These are phyloP conservation scores for Steinernema scapterisci DNA, from an alignment of 2,888 invertebrate genomes.

Conservation along the genomic window DNA sequence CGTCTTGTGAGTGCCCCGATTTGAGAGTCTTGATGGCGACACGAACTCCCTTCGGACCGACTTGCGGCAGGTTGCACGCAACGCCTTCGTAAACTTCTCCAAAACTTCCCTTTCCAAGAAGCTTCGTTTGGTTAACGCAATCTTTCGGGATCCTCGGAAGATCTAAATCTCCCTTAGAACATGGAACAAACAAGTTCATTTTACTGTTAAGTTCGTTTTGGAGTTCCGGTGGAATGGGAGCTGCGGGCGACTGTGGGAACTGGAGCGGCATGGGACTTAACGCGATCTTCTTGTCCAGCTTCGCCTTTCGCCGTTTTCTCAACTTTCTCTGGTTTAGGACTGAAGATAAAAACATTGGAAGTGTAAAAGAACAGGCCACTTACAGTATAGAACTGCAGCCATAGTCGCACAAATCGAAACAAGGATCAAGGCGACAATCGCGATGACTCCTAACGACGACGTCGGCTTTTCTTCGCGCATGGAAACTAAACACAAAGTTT, in stretches of 20 bases:
- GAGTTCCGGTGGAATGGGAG: constrained; percentile 43
- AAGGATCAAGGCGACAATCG: constrained; percentile 36
- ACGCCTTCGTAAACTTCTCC: constrained; percentile 95
- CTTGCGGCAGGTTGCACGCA: constrained; percentile 75
- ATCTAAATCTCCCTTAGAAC: constrained; percentile 69
- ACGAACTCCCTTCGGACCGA: constrained; percentile 73
- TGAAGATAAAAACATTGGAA: constrained; percentile 32
- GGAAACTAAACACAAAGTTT: background rate
- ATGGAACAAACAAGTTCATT: background rate
- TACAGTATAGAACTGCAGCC: constrained; percentile 40
- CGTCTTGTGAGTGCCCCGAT: constrained; percentile 81
- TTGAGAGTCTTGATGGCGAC: constrained; percentile 93
- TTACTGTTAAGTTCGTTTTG: constrained; percentile 54
- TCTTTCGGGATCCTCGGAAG: constrained; percentile 84
- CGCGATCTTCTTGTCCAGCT: constrained; percentile 53
- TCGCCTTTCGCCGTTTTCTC: constrained; percentile 43
- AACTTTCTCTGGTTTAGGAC: constrained; percentile 40
- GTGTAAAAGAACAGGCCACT: background rate
- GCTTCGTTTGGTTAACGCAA: constrained; percentile 84
- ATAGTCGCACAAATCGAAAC: constrained; percentile 37
- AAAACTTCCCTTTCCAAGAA: constrained; percentile 92
- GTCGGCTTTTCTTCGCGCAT: constrained; percentile 23
- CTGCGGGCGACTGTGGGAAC: constrained; percentile 40
- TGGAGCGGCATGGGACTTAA: constrained; percentile 42
- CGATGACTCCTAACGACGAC: constrained; percentile 18